Percentiles rank a stretch among this genome's conserved stretches.
phyloP scores from a whole-genome alignment of 2,113 vertebrate genomes.

The Rhinoptilus africanus region DNA sequence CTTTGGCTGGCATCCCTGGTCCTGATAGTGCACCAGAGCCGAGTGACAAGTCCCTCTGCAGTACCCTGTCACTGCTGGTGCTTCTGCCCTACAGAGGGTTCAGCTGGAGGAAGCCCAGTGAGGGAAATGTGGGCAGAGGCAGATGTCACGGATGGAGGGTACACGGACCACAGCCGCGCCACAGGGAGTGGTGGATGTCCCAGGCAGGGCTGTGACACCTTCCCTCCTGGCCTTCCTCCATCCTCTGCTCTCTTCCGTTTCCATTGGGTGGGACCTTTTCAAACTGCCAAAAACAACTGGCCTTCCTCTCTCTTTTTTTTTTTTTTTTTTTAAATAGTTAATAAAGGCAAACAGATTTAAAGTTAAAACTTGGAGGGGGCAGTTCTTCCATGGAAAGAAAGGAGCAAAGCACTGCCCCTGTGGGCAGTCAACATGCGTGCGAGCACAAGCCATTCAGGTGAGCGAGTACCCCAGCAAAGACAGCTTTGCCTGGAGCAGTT shows the following conservation, averaged over 20 bases:
- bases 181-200: neutral
- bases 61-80: fast-evolving
- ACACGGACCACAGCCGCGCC: fast-evolving
- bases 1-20: neutral
- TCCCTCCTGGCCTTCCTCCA: neutral
- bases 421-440: neutral
- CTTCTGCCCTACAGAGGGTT: neutral
- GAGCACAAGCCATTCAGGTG: fast-evolving
- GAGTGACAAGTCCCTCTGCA: fast-evolving
- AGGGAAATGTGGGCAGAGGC: neutral
- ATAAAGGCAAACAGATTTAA: neutral
- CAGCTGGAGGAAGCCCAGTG: neutral
- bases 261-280: neutral
- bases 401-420: fast-evolving
- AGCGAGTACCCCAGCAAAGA: neutral
- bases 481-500: neutral
- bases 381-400: neutral
- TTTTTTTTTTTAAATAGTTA: too few relatives aligned
- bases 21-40: neutral
- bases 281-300: neutral
- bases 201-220: neutral
- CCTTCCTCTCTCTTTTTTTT: too few relatives aligned
- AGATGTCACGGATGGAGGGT: neutral
- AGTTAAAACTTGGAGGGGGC: neutral
- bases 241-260: neutral